A percentile compares a stretch with the other conserved stretches of the same genome.
phyloP scores from a whole-genome alignment of 1,140 invertebrate species.

The Camponotus floridanus region DNA sequence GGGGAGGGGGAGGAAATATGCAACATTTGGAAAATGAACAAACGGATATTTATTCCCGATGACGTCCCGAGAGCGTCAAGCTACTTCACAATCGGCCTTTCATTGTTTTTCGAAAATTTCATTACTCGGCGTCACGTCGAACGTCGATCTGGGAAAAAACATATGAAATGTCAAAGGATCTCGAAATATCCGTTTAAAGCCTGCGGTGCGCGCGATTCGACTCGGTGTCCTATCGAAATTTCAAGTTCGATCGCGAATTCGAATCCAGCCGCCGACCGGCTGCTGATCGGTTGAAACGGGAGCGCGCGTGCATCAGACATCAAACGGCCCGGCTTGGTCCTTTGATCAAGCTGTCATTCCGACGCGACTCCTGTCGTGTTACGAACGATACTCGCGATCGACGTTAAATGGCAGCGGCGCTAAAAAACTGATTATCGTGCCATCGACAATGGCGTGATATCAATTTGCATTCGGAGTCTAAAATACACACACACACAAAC shows the following conservation, averaged over 20 bases:
- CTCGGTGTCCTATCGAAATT: slow-evolving; percentile 68
- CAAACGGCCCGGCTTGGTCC: slow-evolving; percentile 78
- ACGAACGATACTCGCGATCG: slow-evolving; percentile 63
- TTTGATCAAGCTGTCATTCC: slow-evolving; percentile 82
- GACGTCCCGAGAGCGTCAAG: not conserved
- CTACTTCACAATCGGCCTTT: slow-evolving; percentile 51
- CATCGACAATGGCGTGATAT: slow-evolving; percentile 67
- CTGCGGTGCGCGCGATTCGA: slow-evolving; percentile 26
- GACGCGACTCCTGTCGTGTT: slow-evolving; percentile 79
- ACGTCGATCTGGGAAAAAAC: slow-evolving; percentile 48
- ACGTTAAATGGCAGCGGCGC: slow-evolving; percentile 51
- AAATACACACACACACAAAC: not conserved
- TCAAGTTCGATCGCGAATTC: slow-evolving; percentile 73
- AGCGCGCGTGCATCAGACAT: slow-evolving; percentile 80
- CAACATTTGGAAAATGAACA: slow-evolving; percentile 23
- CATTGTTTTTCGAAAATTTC: slow-evolving; percentile 61
- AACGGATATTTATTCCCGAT: slow-evolving; percentile 41
- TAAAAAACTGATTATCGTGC: slow-evolving; percentile 77
- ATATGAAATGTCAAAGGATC: slow-evolving; percentile 64
- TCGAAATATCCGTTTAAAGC: slow-evolving; percentile 64
- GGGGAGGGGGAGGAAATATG: not conserved
- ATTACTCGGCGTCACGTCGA: slow-evolving; percentile 34
- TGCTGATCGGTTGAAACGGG: slow-evolving; percentile 72
- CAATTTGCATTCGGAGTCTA: slow-evolving; percentile 3
- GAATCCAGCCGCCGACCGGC: slow-evolving; percentile 70